A percentile compares a stretch with the other conserved stretches of the same genome.
Conservation (phyloP, 2,888 invertebrate species). For the Drosophila affinis region DNA sequence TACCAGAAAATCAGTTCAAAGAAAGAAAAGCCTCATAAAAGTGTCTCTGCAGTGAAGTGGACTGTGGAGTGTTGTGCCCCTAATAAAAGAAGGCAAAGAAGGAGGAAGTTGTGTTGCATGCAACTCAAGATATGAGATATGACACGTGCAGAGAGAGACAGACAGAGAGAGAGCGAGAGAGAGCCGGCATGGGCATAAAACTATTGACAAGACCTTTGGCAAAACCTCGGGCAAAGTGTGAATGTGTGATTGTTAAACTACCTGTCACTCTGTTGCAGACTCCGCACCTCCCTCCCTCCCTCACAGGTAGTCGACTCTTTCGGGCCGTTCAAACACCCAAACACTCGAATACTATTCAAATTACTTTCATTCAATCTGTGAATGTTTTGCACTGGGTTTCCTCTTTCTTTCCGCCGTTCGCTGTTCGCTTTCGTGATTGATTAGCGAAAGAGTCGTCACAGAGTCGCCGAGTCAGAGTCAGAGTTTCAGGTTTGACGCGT, state of each 20-base stretch:
- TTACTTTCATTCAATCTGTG: constrained; percentile 67
- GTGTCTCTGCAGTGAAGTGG: constrained; percentile 39
- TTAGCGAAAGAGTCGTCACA: constrained; percentile 40
- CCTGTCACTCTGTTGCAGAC: not conserved
- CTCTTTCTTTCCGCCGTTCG: not conserved
- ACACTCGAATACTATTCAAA: constrained; percentile 54
- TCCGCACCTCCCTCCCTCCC: not conserved
- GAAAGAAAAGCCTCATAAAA: constrained; percentile 32
- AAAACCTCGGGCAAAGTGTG: not conserved
- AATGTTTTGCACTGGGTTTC: constrained; percentile 29
- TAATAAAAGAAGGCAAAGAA: not conserved
- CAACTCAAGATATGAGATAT: not conserved
- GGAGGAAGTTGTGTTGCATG: not conserved
- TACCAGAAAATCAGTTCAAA: constrained; percentile 29
- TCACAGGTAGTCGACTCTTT: not conserved
- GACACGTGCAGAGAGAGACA: not conserved
- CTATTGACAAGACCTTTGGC: constrained; percentile 1
- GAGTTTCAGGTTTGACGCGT: constrained; percentile 39
- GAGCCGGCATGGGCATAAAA: not conserved
- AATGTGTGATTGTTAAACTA: constrained; percentile 1
- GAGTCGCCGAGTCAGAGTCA: not conserved
- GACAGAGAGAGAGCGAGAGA: not conserved
- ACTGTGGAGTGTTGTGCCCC: not conserved
- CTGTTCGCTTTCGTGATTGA: constrained; percentile 51
- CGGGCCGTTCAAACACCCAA: constrained; percentile 30